Evolutionary conservation across 64 coral and sea anemone species (phyloP), one percentile per base, ranked within the genome.

Genomic region (Porites lutea): DNA sequence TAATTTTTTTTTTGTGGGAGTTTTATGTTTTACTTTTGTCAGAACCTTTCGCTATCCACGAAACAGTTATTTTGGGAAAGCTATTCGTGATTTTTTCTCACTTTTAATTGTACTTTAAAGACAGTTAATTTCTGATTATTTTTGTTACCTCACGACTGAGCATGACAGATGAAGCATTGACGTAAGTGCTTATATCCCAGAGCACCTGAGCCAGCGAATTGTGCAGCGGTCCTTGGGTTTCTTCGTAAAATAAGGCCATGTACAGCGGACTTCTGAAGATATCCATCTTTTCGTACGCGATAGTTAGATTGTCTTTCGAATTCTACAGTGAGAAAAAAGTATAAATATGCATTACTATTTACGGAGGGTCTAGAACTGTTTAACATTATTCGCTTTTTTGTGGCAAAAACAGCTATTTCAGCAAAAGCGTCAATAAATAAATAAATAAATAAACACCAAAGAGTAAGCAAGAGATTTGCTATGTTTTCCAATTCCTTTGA

Each of bases 191-290:
- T 63, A 60, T 82, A 43, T 82, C 27, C 14, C 6, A 18, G 14
- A 82, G 43, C 3, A 12, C 15, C 15, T 47, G 43, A 48, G 79
- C 43, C 16, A 65, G 55, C 79, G 16, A 18, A 14, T 1, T 65
- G 43, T 82, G 79, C 58, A 48, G 79, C 61, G 79, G 9, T 82
- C 59, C 79, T 82, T 82, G 43, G 0, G 8, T 65, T 65, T 65
- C 0, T 48, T 82, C 79, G 47, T 48, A 82, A 45, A 60, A 64
- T 23, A 47, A 82, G 14, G 79, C 59, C 79, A 82, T 18, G 79
- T 82, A 82, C 16, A 82, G 45, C 18, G 79, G 79, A 65, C 15
- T 63, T 47, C 44, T 65, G 14, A 82, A 82, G 58, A 47, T 37
- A 48, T 18, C 47, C 13, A 82, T 23, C 60, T 64, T 63, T 43